phyloP scores from a whole-genome alignment of 2,113 vertebrate genomes.

The Cairina moschata region DNA sequence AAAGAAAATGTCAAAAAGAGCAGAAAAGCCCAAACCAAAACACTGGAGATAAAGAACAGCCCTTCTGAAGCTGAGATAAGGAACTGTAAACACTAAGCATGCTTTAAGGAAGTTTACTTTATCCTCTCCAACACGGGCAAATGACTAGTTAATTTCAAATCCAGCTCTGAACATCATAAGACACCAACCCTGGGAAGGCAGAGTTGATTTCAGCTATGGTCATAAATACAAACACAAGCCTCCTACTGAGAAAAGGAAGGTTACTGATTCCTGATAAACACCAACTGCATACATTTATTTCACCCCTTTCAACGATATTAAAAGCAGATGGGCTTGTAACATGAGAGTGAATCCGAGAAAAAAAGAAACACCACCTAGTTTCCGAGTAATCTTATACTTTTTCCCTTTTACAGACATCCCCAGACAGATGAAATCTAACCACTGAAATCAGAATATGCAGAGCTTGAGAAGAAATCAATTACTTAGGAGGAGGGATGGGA shows the following conservation, averaged over 20 bases:
- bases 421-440: not conserved
- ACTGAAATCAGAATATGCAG: not conserved
- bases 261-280: not conserved
- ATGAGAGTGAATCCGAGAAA: not conserved
- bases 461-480: not conserved
- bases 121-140: not conserved
- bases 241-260: not conserved
- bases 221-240: not conserved
- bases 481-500: not conserved
- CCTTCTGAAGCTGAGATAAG: not conserved
- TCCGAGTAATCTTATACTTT: not conserved
- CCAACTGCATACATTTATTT: not conserved
- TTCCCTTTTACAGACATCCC: not conserved
- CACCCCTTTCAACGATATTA: not conserved
- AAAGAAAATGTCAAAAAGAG: not conserved
- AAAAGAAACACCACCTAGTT: not conserved
- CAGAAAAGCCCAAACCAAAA: not conserved
- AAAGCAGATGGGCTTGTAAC: not conserved
- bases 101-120: not conserved
- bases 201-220: not conserved
- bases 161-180: not conserved
- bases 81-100: not conserved
- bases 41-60: not conserved
- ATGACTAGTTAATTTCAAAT: not conserved
- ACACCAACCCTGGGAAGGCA: not conserved